Conservation (phyloP, 1,140 invertebrate genomes). For the Euwallacea similis region DNA sequence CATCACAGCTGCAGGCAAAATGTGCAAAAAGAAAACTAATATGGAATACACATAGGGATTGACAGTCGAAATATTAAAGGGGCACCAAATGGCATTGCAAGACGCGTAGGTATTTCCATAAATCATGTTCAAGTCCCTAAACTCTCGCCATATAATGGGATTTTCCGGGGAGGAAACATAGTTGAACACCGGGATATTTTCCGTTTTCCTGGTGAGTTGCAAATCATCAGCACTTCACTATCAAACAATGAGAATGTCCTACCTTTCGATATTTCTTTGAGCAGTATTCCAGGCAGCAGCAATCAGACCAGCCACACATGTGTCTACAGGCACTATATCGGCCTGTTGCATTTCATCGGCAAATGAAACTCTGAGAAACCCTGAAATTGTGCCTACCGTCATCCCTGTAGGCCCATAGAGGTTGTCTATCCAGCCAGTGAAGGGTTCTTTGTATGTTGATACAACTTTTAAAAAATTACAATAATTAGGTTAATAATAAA, state of each 20-base stretch:
- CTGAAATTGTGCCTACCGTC: constrained; percentile 68
- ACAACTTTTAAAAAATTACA: constrained; percentile 48
- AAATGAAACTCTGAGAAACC: constrained; percentile 70
- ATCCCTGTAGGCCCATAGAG: constrained; percentile 84
- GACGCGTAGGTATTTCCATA: constrained; percentile 59
- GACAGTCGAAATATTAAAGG: constrained; percentile 57
- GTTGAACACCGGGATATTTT: constrained; percentile 69
- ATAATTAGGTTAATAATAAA: not conserved
- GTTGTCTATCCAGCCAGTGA: constrained; percentile 83
- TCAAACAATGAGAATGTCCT: not conserved
- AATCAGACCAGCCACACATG: constrained; percentile 77
- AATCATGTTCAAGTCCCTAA: constrained; percentile 56
- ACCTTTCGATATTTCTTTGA: constrained; percentile 49
- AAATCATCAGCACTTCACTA: too few relatives aligned
- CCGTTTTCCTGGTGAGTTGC: constrained; percentile 48
- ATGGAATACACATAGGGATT: constrained; percentile 50
- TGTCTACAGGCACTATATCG: constrained; percentile 74
- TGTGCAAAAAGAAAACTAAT: constrained; percentile 59
- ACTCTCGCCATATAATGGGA: constrained; percentile 68
- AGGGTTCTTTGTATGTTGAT: constrained; percentile 56
- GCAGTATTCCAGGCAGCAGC: constrained; percentile 66
- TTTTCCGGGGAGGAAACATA: constrained; percentile 70
- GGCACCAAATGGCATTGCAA: constrained; percentile 61
- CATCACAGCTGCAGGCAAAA: constrained; percentile 62
- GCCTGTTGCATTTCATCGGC: constrained; percentile 62